Evolutionary conservation across 2,113 vertebrate species (phyloP).

Genomic region (Sclerurus mexicanus): DNA sequence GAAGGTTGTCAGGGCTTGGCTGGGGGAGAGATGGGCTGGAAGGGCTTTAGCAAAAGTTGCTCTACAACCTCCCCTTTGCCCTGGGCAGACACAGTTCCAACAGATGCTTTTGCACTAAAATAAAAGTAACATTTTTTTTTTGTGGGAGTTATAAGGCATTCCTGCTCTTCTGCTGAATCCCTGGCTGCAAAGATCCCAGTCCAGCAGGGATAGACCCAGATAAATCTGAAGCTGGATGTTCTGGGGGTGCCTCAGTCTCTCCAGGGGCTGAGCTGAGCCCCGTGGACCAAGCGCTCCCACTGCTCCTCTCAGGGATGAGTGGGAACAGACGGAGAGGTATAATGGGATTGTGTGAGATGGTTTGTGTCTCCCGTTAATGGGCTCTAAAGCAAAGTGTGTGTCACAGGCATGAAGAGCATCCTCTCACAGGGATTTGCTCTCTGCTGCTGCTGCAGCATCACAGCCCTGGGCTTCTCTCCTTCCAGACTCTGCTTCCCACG

Average conservation of each 20-base stretch:
- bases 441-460: not conserved
- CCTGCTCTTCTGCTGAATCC: not conserved
- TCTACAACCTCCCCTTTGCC: accelerated
- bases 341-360: not conserved
- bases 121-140: not conserved
- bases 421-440: not conserved
- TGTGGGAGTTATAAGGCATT: accelerated
- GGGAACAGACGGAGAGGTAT: accelerated
- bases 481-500: not conserved
- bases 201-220: not conserved
- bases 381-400: not conserved
- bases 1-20: not conserved
- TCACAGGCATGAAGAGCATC: accelerated
- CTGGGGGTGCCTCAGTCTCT: not conserved
- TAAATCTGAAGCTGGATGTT: accelerated
- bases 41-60: not conserved
- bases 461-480: not conserved
- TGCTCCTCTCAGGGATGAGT: accelerated
- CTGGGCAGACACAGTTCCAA: accelerated
- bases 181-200: accelerated
- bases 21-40: not conserved
- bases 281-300: accelerated
- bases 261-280: not conserved
- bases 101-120: not conserved
- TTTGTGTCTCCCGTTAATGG: not conserved